A percentile compares a stretch with the other conserved stretches of the same genome.
Conservation (phyloP, 2,797 vertebrate genomes). For the Pangasius larnaudii region DNA sequence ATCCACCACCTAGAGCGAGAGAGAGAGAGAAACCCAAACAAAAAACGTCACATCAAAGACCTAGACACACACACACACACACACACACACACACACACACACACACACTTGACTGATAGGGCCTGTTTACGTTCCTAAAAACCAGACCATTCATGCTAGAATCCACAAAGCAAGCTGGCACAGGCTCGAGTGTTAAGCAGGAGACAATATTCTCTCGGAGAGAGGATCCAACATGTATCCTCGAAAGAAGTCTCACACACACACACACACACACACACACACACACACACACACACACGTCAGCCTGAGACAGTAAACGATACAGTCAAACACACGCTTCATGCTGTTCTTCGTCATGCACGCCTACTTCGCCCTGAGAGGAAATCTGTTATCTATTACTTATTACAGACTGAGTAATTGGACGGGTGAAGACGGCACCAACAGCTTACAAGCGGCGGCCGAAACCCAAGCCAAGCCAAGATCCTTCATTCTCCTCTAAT, state of each 20-base stretch:
- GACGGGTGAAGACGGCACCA: conserved; percentile 53
- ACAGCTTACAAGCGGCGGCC: conserved; percentile 37
- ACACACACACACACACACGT: conserved; percentile 32
- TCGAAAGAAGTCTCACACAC: conserved; percentile 26
- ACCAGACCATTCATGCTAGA: conserved; percentile 55
- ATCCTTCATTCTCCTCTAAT: conserved; percentile 23
- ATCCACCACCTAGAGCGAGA: conserved; percentile 85
- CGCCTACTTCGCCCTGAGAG: conserved; percentile 60
- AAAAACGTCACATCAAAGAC: conserved; percentile 35
- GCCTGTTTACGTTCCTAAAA: conserved; percentile 48
- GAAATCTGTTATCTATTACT: conserved; percentile 72
- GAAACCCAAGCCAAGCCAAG: conserved; percentile 20
- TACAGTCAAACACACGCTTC: conserved; percentile 52
- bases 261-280: conserved; percentile 38
- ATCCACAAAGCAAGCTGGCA: conserved; percentile 51
- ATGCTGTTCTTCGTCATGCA: conserved; percentile 25
- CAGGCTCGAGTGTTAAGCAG: conserved; percentile 45
- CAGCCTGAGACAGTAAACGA: conserved; percentile 41
- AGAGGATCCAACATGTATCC: conserved; percentile 52
- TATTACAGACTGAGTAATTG: conserved; percentile 62
- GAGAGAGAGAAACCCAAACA: conserved; percentile 22
- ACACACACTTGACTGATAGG: conserved; percentile 30
- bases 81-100: conserved; percentile 42
- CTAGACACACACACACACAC: conserved; percentile 28
- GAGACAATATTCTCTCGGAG: conserved; percentile 49